Evolutionary conservation across 1,140 invertebrate genomes (phyloP), one percentile per base, ranked within the genome.

Genomic region (Diploscapter pachys): DNA sequence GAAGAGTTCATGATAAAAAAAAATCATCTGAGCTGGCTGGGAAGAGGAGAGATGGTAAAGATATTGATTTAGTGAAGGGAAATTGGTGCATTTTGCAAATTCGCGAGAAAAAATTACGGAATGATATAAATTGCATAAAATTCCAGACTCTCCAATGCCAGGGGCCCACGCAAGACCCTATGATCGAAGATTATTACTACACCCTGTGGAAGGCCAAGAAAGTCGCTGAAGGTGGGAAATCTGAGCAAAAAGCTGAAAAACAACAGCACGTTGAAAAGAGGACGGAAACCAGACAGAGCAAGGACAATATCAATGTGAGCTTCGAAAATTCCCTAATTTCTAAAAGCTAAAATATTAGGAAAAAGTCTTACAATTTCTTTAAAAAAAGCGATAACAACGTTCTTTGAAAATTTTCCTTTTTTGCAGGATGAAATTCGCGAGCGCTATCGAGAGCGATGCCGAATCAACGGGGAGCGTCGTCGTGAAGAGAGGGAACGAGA

Each of bases 61-160:
- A 31, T 31, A 31, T 31, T 31, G 31, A 31, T 31, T 31, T 31
- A 31, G 31, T 31, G 31, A 31, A 31, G 31, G 31, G 31, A 31
- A 31, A 31, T 31, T 31, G 31, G 31, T 31, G 31, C 31, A 31
- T 31, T 31, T 31, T 31, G 1, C 31, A 31, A 31, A 31, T 31
- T 31, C 31, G 31, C 31, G 31, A 31, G 31, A 31, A 31, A 31
- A 31, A 31, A 31, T 31, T 31, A 31, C 31, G 31, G 1, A 31
- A 31, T 31, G 31, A 31, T 31, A 31, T 31, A 31, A 31, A 1
- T 31, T 31, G 31, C 31, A 31, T 31, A 31, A 31, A 31, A 31
- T 31, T 31, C 1, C 83, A 85, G 66, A 71, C 84, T 48, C 72
- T 85, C 31, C 83, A 85, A 64, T 85, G 82, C 52, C 71, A 81